These are phyloP conservation scores for Hylaeus volcanicus DNA, from an alignment of 1,140 invertebrate genomes.

Conservation along the genomic window DNA sequence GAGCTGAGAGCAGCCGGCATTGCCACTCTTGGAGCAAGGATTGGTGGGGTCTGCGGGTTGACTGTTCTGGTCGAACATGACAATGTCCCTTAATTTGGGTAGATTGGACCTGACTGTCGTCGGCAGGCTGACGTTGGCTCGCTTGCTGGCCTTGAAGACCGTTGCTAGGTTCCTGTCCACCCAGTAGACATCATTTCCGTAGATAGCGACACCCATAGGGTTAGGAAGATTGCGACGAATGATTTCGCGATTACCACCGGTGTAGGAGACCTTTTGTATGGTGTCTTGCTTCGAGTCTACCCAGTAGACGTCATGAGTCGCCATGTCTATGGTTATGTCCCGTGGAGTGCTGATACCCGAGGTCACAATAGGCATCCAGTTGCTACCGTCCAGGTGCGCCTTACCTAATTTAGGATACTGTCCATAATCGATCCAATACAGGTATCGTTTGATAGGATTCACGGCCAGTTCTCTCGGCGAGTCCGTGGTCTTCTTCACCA, in stretches of 20 bases:
- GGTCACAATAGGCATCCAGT: slow-evolving; percentile 93
- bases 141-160: slow-evolving; percentile 92
- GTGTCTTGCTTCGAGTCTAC: slow-evolving; percentile 96
- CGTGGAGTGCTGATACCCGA: slow-evolving; percentile 94
- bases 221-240: slow-evolving; percentile 95
- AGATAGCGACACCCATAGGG: slow-evolving; percentile 95
- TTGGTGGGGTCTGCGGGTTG: slow-evolving; percentile 91
- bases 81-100: slow-evolving; percentile 92
- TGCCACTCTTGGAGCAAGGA: slow-evolving; percentile 87
- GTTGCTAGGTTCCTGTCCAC: slow-evolving; percentile 95
- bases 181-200: slow-evolving; percentile 94
- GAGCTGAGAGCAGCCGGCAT: slow-evolving; percentile 93
- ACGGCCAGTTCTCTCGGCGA: slow-evolving; percentile 96
- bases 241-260: slow-evolving; percentile 89
- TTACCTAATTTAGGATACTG: slow-evolving; percentile 97
- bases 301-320: slow-evolving; percentile 98
- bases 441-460: slow-evolving; percentile 94
- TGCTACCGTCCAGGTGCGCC: slow-evolving; percentile 93
- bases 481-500: slow-evolving; percentile 95
- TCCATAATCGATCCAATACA: slow-evolving; percentile 99
- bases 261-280: slow-evolving; percentile 93
- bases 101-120: slow-evolving; percentile 90
- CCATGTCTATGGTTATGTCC: slow-evolving; percentile 96
- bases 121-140: slow-evolving; percentile 85
- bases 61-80: slow-evolving; percentile 92